Evolutionary conservation across 1,140 invertebrate species (phyloP), one percentile per base, ranked within the genome.

Genomic region (Formica selysi): DNA sequence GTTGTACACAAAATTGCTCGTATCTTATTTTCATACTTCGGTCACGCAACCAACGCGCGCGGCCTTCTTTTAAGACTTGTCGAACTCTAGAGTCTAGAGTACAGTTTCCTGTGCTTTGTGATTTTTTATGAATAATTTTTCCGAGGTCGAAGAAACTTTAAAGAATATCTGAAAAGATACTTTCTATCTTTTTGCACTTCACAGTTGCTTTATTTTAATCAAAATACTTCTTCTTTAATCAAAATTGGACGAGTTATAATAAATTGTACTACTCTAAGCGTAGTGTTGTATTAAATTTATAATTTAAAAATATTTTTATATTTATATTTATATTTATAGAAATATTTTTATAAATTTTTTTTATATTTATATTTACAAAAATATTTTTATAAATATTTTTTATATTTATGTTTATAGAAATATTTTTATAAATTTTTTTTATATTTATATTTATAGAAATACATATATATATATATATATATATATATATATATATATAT

Each of bases 1-100:
- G 48, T 16, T 51, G 13, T 81, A 44, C 41, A 64, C 70, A 61
- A 70, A 74, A 83, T 51, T 67, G 16, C 51, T 57, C 57, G 16
- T 51, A 59, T 70, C n/a, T 80, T 87, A 59, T 89, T 85, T 85
- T 85, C 61, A 87, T 54, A 80, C 57, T 64, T 87, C 26, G 57
- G 48, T 67, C 85, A 71, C 41, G 62, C 44, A 48, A 76, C 11
- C 22, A 57, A 48, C 41, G 76, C 13, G 68, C 13, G n/a, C 74
- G 73, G 38, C 59, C 86, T 87, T 81, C 80, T 71, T 87, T 89
- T 79, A 44, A 10, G 38, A 76, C 36, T 64, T 71, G 32, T 32
- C 32, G 32, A 32, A 32, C 76, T 62, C 62, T 5, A 44, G 16
- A 51, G n/a, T 54, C 13, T 62, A 29, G 1, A 76, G 62, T 26